Conservation (phyloP, 2,888 invertebrate species). For the Athrips mouffetella region DNA sequence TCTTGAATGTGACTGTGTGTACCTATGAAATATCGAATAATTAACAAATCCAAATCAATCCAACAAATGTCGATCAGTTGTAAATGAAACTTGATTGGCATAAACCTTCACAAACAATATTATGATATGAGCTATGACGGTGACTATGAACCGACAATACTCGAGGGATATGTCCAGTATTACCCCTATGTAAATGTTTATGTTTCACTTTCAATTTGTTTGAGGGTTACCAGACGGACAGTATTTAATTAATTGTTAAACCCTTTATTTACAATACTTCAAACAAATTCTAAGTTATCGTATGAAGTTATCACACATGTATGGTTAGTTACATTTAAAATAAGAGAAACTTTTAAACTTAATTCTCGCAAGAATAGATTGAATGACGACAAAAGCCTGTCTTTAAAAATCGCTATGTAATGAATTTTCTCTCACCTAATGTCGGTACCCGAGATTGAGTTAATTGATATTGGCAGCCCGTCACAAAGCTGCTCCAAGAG, state of each 20-base stretch:
- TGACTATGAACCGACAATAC: slow-evolving; percentile 29
- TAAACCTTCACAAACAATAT: no score
- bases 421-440: slow-evolving; percentile 4
- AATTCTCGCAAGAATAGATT: no score
- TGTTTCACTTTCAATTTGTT: slow-evolving; percentile 4
- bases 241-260: background rate
- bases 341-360: no score
- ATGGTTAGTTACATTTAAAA: no score
- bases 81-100: slow-evolving; percentile 38
- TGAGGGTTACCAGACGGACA: background rate
- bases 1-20: no score
- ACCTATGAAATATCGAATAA: no score
- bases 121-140: background rate
- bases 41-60: no score
- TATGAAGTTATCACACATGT: no score
- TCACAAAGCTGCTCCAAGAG: slow-evolving; percentile 8
- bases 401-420: slow-evolving; percentile 5
- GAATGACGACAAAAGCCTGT: background rate
- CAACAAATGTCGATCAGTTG: slow-evolving; percentile 19
- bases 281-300: no score
- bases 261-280: background rate
- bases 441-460: slow-evolving; percentile 22
- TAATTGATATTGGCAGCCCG: slow-evolving; percentile 32
- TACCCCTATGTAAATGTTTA: slow-evolving; percentile 8
- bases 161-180: slow-evolving; percentile 27